A percentile compares a stretch with the other conserved stretches of the same genome.
Evolutionary conservation across 1,140 invertebrate species (phyloP).

Genomic region (Achatina immaculata): DNA sequence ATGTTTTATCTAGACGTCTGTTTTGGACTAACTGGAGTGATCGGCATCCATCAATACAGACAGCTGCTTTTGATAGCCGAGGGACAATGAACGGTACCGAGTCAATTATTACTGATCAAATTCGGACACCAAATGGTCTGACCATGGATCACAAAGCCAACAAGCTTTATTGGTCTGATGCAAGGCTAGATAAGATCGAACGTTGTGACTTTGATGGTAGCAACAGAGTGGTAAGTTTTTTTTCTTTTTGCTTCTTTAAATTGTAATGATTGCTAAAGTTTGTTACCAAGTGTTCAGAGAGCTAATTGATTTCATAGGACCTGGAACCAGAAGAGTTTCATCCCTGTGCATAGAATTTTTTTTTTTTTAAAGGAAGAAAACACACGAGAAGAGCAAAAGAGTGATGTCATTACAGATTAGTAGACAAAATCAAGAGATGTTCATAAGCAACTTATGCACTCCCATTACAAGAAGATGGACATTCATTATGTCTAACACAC

Average conservation of each 20-base stretch:
- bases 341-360: no score
- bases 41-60: slow-evolving; percentile 87
- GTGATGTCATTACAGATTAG: no score
- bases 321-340: no score
- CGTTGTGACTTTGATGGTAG: slow-evolving; percentile 89
- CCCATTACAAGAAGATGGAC: no score
- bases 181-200: slow-evolving; percentile 97
- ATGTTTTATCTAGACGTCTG: slow-evolving; percentile 83
- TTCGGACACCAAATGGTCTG: slow-evolving; percentile 95
- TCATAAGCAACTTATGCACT: no score
- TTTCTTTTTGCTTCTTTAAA: slow-evolving; percentile 15
- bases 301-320: no score
- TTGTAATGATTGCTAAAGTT: neutral
- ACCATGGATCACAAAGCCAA: slow-evolving; percentile 96
- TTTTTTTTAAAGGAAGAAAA: no score
- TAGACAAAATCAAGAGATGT: no score
- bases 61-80: slow-evolving; percentile 89
- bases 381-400: no score
- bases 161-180: slow-evolving; percentile 98
- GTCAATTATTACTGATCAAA: slow-evolving; percentile 91
- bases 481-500: no score
- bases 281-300: no score
- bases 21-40: slow-evolving; percentile 98
- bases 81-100: slow-evolving; percentile 62
- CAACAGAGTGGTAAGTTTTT: slow-evolving; percentile 76